Base-by-base conservation (phyloP, 2,888 invertebrate species). In the Chymomyza caudatula region DNA sequence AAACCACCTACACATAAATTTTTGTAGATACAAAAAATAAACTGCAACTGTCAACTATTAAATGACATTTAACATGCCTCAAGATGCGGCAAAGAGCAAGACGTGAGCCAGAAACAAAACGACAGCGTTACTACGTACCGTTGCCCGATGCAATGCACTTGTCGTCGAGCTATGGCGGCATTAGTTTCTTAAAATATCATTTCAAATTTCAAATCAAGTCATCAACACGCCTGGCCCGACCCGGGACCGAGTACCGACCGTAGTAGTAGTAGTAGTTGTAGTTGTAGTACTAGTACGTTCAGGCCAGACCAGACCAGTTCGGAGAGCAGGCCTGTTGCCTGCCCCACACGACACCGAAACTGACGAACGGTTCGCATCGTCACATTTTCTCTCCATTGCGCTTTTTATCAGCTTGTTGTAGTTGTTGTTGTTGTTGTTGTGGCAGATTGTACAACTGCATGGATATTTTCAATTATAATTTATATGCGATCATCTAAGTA, bases 61-160 rank as follows among this genome's bases (percentile, higher is more conserved):
- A 88, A 88, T 88, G 88, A 88, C 88, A 88, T 86, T 85, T 87
- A 88, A 88, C 88, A 88, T 88, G 88, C 87, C 81, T 79, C 29
- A 74, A 71, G 65, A 71, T 71, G 67, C 57, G 66, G 58, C 59
- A 17, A 47, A 56, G 44, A 61, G 37, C 55, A 52, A 49, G 47
- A 51, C 19, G 29, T 54, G 60, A 43, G 68, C 51, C 47, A 69
- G 59, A n/a, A 13, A 65, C 59, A 56, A 25, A 20, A 25, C 13
- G 42, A 11, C 51, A 19, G 25, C n/a, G n/a, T n/a, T 37, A 29
- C 29, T 29, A 1, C 11, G 5, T 37, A 11, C 5, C 3, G 3
- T 25, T 25, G 25, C 3, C 25, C 5, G 3, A 5, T 25, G 3
- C 60, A 57, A 55, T 37, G 55, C 43, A 56, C 59, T 62, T 71